Evolutionary conservation across 35 echinoderm and acorn worm genomes (phyloP), one percentile per base, ranked within the genome.

Genomic region (Chiridota heheva): DNA sequence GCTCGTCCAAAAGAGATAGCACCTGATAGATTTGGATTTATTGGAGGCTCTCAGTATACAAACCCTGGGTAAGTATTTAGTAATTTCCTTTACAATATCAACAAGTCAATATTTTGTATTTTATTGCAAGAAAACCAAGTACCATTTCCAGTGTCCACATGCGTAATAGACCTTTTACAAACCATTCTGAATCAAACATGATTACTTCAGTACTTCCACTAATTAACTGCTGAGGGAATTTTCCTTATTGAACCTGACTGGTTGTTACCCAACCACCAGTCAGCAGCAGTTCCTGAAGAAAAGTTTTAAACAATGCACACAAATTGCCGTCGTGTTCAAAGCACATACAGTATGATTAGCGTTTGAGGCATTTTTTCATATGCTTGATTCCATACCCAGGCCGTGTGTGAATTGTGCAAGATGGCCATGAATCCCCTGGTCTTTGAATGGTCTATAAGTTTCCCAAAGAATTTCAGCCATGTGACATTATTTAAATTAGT

Each of bases 1-100:
- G 78, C 82, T 40, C 61, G 72, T 45, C 73, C 72, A 36, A 84
- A 90, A 68, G 88, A 91, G n/a, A 28, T 58, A 6, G 53, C 48
- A 36, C 73, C 82, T 1, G 89, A 91, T 73, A 56, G 89, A 35
- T 91, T 69, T 73, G 89, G 89, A 72, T 91, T 91, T 72, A 79
- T 67, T 16, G 89, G 89, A 2, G 89, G 89, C 25, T 81, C 80
- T 42, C 89, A 91, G 75, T 91, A 70, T 38, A 86, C 81, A 8
- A 77, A 77, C 59, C 81, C 78, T 37, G 72, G 61, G 88, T 90
- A 79, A 84, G 88, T 84, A 32, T 1, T 22, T 16, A 64, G 39
- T 17, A 4, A 20, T 29, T 13, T 42, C 40, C 36, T 27, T 24
- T 72, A 28, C 35, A 72, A 22, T 10, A 20, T 28, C 5, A 22